Evolutionary conservation across 2,113 vertebrate genomes (phyloP).

Genomic region (Muntiacus muntjak): DNA sequence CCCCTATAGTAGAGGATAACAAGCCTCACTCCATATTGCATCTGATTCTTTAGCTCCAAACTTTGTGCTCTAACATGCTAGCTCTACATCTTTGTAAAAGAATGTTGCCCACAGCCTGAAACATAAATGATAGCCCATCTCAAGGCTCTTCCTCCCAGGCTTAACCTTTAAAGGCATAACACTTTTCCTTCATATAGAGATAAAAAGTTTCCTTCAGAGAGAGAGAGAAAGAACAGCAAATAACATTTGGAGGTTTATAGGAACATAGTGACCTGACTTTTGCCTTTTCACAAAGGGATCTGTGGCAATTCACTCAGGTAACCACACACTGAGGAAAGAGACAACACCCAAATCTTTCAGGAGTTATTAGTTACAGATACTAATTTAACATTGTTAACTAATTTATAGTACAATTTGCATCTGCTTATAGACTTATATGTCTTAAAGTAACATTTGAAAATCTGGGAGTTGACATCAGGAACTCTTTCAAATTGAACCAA

Average conservation of each 20-base stretch:
- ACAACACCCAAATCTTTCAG: background rate
- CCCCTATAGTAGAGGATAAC: background rate
- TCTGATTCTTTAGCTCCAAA: background rate
- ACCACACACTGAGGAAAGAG: background rate
- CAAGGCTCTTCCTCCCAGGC: background rate
- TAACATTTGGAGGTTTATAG: background rate
- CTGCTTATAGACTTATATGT: too few species aligned
- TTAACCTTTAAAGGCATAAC: background rate
- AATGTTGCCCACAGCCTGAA: background rate
- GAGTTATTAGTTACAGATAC: background rate
- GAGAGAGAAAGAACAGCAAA: background rate
- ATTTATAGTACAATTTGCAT: background rate
- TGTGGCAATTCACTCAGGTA: background rate
- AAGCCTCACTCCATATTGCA: background rate
- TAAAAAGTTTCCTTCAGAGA: background rate
- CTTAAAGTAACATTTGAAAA: background rate
- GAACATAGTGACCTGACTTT: background rate
- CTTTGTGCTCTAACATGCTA: background rate
- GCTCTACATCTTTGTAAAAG: background rate
- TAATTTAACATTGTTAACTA: background rate
- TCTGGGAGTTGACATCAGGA: background rate
- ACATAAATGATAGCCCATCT: background rate
- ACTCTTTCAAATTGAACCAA: background rate
- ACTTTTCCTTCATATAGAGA: background rate
- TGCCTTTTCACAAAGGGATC: background rate